Evolutionary conservation across 2,113 vertebrate species (phyloP), one percentile per base, ranked within the genome.

Genomic region (Cyphomyrus discorhynchus): DNA sequence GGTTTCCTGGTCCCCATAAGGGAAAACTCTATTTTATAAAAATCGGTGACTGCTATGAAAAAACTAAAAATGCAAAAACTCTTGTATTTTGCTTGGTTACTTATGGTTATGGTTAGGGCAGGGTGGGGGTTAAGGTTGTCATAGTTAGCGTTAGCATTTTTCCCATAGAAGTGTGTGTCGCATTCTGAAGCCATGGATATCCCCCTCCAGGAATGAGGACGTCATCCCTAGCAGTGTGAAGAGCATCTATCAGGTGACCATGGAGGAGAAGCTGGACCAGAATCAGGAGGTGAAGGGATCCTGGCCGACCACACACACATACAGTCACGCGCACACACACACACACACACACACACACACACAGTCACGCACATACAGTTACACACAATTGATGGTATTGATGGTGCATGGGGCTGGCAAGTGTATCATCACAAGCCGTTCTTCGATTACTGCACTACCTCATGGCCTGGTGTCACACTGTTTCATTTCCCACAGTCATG

Each of bases 201-300:
- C 8, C 35, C 50, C 90, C 83, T 92, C 89, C 90, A 96, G 96
- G 94, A 96, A 93, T 93, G 94, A 96, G 91, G 96, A 98, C 94
- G 95, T 96, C 92, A 95, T 96, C 66, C 97, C 97, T 4, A 94
- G 95, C 87, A 98, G 97, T 70, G 95, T 97, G 90, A 98, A 97
- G 94, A 98, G 97, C 0, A 98, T 98, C 89, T 97, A 98, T 89
- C 97, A 98, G 89, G 95, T 98, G 90, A 96, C 96, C 83, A 95
- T 97, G 93, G 96, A 96, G 91, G 95, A 95, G 31, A 95, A 95
- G 91, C 94, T 90, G 45, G 95, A 96, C 91, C 94, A 95, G 89
- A 91, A 92, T 70, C 95, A 96, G 7, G 95, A 96, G 96, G 98
- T 98, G 92, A 80, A 80, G 35, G 35, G 4, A 80, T 80, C 62